Evolutionary conservation across 2,888 invertebrate genomes (phyloP), one percentile per base, ranked within the genome.

Genomic region (Trisateles emortualis): DNA sequence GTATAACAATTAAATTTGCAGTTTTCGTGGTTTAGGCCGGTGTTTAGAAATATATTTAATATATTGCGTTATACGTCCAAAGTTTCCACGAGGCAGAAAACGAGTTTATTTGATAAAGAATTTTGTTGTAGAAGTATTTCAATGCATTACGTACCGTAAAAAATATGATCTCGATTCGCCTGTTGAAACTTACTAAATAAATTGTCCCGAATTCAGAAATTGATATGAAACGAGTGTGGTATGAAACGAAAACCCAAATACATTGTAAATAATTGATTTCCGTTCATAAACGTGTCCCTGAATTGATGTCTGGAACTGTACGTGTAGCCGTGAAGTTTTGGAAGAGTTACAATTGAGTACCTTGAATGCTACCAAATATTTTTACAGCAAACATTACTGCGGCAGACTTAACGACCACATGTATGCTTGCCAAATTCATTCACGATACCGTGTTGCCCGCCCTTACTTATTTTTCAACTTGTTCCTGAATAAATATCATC

Each of bases 361-460:
- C 46, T 49, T 29, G 41, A 36, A 33, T 51, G 49, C 40, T 17
- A 52, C n/a, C n/a, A 54, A 59, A 64, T 54, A 66, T 67, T 68
- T 74, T 75, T 76, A 76, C 66, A 60, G 57, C 71, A 42, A 52
- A 64, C 54, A 67, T 69, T 67, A 61, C 56, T 49, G 50, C 61
- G 53, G 62, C 53, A 57, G 60, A 73, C 70, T 78, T 78, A 82
- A 82, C 72, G 78, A 72, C 53, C 62, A 59, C 57, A 56, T 72
- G 69, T 66, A 63, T 59, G 53, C 39, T 71, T 72, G 64, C 72
- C 77, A 74, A 77, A 72, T 74, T 72, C 58, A 59, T 60, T 65
- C 56, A 53, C 43, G 48, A 39, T 32, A 24, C 36, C 33, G 30
- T 52, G 53, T 43, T 41, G 57, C 60, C 51, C 55, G 57, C 60